A percentile compares a stretch with the other conserved stretches of the same genome.
These are phyloP conservation scores for Momotus momota DNA, from an alignment of 2,797 vertebrate species.

Conservation along the genomic window DNA sequence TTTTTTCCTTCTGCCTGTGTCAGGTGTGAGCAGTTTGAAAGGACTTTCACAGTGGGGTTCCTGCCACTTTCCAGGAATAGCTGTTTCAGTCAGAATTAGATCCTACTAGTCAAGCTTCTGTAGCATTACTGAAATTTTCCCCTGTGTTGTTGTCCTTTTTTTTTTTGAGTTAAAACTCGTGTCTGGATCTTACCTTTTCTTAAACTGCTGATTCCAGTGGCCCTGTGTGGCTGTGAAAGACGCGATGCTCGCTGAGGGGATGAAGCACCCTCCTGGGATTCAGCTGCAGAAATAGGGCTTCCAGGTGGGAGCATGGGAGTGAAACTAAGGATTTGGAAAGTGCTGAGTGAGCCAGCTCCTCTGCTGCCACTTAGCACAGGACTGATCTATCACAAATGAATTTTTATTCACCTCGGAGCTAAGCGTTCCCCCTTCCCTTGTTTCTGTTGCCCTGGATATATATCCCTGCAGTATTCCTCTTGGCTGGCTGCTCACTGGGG, in stretches of 20 bases:
- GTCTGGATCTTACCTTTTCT: not conserved
- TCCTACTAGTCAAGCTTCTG: not conserved
- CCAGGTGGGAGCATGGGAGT: slow-evolving; percentile 6
- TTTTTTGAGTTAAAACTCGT: not conserved
- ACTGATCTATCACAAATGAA: not conserved
- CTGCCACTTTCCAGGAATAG: slow-evolving; percentile 23
- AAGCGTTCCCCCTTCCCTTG: not conserved
- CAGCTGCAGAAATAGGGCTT: not conserved
- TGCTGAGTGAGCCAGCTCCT: not conserved
- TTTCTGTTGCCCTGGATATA: not conserved
- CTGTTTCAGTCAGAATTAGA: slow-evolving; percentile 8
- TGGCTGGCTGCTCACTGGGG: not conserved
- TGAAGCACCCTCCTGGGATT: slow-evolving; percentile 15
- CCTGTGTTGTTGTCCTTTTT: not conserved
- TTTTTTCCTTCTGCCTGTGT: not conserved
- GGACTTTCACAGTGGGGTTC: not conserved
- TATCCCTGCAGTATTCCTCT: not conserved
- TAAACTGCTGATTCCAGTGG: not conserved
- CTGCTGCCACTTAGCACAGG: not conserved
- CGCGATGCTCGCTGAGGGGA: not conserved
- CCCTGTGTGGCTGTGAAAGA: not conserved
- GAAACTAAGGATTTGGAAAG: not conserved
- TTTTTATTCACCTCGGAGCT: not conserved
- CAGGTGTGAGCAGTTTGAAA: not conserved
- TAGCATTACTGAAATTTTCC: not conserved